Conservation (phyloP, 2,113 vertebrate species). For the Heloderma charlesbogerti region DNA sequence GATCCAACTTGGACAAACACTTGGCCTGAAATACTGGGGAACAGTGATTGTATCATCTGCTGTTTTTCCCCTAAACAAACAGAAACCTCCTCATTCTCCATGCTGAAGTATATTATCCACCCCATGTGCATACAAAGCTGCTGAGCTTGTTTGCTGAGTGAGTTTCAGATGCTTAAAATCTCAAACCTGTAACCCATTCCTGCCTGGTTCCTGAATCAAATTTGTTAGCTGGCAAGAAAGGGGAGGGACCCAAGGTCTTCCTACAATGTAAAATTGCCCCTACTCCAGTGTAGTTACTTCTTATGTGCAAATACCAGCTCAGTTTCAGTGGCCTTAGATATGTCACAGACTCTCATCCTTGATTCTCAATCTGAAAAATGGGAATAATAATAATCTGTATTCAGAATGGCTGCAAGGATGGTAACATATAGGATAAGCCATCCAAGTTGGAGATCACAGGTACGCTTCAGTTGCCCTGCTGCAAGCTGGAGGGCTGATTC, state of each 20-base stretch:
- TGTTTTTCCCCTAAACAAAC: conserved; percentile 7
- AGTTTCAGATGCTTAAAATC: conserved; percentile 10
- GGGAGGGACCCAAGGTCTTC: not conserved
- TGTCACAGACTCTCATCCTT: not conserved
- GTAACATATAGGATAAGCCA: no score
- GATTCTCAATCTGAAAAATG: not conserved
- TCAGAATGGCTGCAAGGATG: not conserved
- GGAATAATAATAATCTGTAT: no score
- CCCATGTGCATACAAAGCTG: not conserved
- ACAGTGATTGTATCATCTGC: not conserved
- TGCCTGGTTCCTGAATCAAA: not conserved
- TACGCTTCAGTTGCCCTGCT: no score
- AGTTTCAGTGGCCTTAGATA: not conserved
- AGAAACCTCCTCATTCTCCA: not conserved
- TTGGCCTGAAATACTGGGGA: not conserved
- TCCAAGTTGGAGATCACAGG: no score
- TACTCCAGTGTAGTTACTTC: not conserved
- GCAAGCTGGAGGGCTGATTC: no score
- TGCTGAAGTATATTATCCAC: not conserved
- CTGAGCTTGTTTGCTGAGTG: conserved; percentile 16
- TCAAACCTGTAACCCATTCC: not conserved
- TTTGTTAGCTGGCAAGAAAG: not conserved
- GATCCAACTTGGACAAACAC: conserved; percentile 4
- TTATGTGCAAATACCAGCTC: not conserved
- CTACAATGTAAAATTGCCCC: not conserved